Evolutionary conservation across 2,113 vertebrate species (phyloP).

Genomic region (Ciconia boyciana): DNA sequence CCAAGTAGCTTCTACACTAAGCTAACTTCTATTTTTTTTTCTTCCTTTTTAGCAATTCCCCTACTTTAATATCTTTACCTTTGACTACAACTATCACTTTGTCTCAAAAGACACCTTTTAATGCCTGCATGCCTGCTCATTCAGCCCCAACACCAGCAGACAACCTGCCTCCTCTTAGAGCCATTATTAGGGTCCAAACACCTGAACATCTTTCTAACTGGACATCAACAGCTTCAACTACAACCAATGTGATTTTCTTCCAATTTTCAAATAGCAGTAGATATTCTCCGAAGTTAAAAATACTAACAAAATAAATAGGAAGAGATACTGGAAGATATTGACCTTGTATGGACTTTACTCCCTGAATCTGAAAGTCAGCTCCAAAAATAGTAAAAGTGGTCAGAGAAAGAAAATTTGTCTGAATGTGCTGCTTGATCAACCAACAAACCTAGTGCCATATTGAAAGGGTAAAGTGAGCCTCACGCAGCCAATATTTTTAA

Average conservation of each 20-base stretch:
- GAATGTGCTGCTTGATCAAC: background rate
- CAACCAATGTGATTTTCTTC: background rate
- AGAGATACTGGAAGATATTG: background rate
- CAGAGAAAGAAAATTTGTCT: background rate
- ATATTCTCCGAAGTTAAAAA: background rate
- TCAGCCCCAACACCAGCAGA: background rate
- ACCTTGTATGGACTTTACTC: background rate
- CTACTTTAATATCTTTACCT: background rate
- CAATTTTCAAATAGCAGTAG: background rate
- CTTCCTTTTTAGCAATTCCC: background rate
- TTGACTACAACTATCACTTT: background rate
- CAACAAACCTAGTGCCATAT: background rate
- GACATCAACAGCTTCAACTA: background rate
- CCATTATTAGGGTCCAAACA: background rate
- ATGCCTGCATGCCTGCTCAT: background rate
- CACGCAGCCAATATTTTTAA: fast-evolving
- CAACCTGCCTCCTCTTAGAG: background rate
- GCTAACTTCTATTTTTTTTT: background rate
- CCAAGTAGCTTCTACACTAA: background rate
- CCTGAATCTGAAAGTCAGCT: background rate
- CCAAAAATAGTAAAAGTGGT: background rate
- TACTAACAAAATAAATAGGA: background rate
- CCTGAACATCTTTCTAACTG: background rate
- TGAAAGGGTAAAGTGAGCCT: background rate
- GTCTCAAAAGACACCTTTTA: background rate